Base-by-base conservation (phyloP, 1,140 invertebrate genomes). In the Armadillidium nasatum region DNA sequence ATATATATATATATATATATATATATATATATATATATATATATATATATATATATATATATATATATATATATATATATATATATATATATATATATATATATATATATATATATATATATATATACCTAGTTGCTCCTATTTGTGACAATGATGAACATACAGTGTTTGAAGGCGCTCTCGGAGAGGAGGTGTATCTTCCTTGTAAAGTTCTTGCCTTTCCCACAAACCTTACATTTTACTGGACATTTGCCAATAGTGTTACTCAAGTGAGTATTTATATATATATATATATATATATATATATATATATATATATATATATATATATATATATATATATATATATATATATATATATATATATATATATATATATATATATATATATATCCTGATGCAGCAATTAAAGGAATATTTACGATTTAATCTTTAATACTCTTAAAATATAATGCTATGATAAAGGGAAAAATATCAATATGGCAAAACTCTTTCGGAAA, bases 241-340 rank as follows among this genome's bases (percentile, higher is more conserved):
- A 75, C 23, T 75, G 73, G 73, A 54, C 73, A 19, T 75, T 75
- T 60, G 68, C 73, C 33, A 75, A 75, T 43, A 44, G 60, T n/a
- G 50, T 75, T 13, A 43, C 73, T 2, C 73, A 75, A 67, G 73
- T 74, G 50, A 66, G 50, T 60, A 19, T 60, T 2, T 60, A 19
- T 60, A 19, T 60, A 60, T 60, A 60, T 60, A 60, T 60, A 60
- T 60, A 60, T 60, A 60, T 60, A 60, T 60, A 60, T 60, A 60
- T 60, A 60, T 60, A 60, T 60, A 60, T 60, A 60, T 60, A 60
- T 60, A 60, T 60, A 60, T 60, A 60, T 60, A 60, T 60, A 60
- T 19, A 60, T 19, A 60, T 19, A 60, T 19, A 60, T 60, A 13
- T 70, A 70, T 22, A 70, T 70, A 22, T 21, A 21, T 13, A 23